phyloP scores from a whole-genome alignment of 2,888 invertebrate genomes.

The Leptarthrus brevirostris region DNA sequence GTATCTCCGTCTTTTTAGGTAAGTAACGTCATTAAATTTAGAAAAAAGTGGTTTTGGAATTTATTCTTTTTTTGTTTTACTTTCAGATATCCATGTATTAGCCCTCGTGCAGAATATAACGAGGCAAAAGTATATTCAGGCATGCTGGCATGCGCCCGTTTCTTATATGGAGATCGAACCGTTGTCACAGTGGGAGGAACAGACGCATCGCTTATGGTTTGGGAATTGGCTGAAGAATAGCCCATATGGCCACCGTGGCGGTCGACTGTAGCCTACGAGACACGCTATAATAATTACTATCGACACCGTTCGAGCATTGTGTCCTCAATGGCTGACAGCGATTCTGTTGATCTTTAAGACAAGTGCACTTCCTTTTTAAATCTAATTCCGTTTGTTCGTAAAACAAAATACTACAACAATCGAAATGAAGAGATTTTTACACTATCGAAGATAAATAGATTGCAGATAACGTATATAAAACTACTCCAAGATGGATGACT shows the following conservation, averaged over 20 bases:
- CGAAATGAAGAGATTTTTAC: background rate
- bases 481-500: constrained; percentile 7
- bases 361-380: constrained; percentile 44
- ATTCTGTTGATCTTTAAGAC: constrained; percentile 61
- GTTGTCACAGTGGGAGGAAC: constrained; percentile 87
- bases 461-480: background rate
- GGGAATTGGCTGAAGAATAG: constrained; percentile 79
- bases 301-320: constrained; percentile 63
- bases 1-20: constrained; percentile 85
- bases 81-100: constrained; percentile 85
- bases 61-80: background rate
- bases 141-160: constrained; percentile 81
- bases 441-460: background rate
- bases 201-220: constrained; percentile 90
- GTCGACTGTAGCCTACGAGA: constrained; percentile 50
- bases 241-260: constrained; percentile 65
- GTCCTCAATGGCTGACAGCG: constrained; percentile 65
- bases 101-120: constrained; percentile 86
- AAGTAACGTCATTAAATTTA: constrained; percentile 54
- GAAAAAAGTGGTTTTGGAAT: background rate
- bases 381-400: constrained; percentile 18
- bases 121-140: constrained; percentile 90
- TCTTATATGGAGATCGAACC: constrained; percentile 87
- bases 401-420: background rate
- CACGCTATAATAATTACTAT: constrained; percentile 63